phyloP scores from a whole-genome alignment of 2,797 vertebrate species.

The Hafferia zeledoni region DNA sequence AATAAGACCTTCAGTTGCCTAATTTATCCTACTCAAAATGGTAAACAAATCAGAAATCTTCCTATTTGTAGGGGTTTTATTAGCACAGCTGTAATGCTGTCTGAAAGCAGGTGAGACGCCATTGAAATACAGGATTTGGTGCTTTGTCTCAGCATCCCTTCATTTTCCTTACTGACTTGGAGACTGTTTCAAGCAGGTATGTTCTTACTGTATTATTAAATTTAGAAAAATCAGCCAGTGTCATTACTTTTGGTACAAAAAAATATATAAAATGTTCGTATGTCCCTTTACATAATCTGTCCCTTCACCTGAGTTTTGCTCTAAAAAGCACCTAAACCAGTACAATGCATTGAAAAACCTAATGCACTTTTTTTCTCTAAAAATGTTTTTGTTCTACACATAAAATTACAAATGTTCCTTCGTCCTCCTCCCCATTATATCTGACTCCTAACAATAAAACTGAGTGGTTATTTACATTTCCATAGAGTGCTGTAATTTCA shows the following conservation, averaged over 20 bases:
- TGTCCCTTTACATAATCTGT: background rate
- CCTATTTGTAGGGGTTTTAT: background rate
- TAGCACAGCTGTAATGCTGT: background rate
- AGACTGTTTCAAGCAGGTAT: background rate
- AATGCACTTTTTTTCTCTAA: background rate
- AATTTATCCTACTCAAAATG: background rate
- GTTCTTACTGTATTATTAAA: background rate
- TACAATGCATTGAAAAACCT: background rate
- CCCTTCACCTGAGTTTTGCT: background rate
- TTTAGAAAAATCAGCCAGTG: background rate
- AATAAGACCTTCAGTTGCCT: background rate
- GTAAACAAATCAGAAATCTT: background rate
- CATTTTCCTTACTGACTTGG: background rate
- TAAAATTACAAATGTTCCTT: background rate
- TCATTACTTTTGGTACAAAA: background rate
- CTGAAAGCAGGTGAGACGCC: background rate
- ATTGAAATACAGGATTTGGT: background rate
- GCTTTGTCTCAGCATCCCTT: background rate
- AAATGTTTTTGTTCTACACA: background rate
- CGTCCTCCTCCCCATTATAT: background rate
- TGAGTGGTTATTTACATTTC: background rate
- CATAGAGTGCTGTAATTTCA: background rate
- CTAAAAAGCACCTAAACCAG: background rate
- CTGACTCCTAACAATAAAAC: background rate
- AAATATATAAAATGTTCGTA: background rate